Evolutionary conservation across 1,140 invertebrate genomes (phyloP), one percentile per base, ranked within the genome.

Genomic region (Reticulitermes speratus): DNA sequence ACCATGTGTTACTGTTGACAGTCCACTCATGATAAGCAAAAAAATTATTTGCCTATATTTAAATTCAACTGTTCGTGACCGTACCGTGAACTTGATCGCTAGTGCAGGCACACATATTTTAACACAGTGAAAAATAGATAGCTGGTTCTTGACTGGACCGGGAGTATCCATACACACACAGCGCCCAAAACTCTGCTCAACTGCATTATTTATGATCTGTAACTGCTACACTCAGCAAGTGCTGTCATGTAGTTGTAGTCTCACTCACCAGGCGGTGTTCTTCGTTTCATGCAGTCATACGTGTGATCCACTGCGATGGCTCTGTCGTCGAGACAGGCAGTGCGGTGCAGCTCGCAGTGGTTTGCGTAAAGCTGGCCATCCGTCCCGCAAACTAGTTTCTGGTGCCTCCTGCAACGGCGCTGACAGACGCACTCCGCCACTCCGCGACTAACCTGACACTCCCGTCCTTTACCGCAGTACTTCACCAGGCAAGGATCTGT

Each of bases 331-430:
- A 94, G 90, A 89, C 96, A 96, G 25, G 95, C 94, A 3, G 93
- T 92, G 81, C 94, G 91, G 89, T 96, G 95, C 69, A 96, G 91
- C 88, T 96, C 95, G 90, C 96, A 96, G 89, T 96, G 95, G 90
- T 95, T 96, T 23, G 93, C 92, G 89, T 96, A 96, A 69, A 95
- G 91, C 84, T 93, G 92, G 5, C 95, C 95, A 90, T 96, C 95
- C 16, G 94, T 94, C n/a, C 95, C 95, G 90, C 95, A 96, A 75
- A 96, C 95, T 21, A 91, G 89, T 84, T 91, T 90, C 75, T 89
- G 87, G 87, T 92, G 92, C 81, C 90, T 89, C 25, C 88, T 87
- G 88, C 94, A 95, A 87, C 92, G 90, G 59, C 92, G 91, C 44
- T 93, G 92, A 90, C 96, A 96, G 44, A 94, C 91, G 89, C 96